Evolutionary conservation across 2,797 vertebrate genomes (phyloP), one percentile per base, ranked within the genome.

Genomic region (Myiotriccus ornatus): DNA sequence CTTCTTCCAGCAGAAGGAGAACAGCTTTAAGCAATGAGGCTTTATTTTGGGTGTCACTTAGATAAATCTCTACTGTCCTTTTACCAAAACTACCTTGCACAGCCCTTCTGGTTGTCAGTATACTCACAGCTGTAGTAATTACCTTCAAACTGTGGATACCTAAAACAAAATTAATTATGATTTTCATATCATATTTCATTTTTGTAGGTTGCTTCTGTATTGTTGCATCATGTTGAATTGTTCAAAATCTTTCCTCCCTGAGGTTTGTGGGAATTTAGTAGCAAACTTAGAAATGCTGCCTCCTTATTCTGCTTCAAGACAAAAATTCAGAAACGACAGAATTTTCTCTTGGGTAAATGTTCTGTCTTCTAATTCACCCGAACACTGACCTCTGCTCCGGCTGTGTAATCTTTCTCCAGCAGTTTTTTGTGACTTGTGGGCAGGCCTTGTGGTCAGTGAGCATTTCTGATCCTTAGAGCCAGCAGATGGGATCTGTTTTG

Each of bases 381-480:
- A 13, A 20, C 0, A 0, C 8, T 14, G 47, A 21, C 15, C 22
- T 39, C 12, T 35, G 68, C 34, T 71, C 30, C 25, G 57, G 64
- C 35, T 46, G 20, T 27, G 46, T 22, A 5, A 60, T 34, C 70
- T 59, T 82, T 70, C 37, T 70, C 68, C n/a, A 32, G 39, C 6
- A 27, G 25, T 39, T 73, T 43, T 69, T 30, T 68, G 34, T 71
- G 71, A 22, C 43, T 59, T 9, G 34, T 7, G 34, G 30, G 24
- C 35, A 70, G 60, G 34, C 6, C 6, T 37, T 12, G 19, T 35
- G 23, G 7, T 49, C 49, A 30, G 64, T 13, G 47, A 52, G 14
- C 16, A 4, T 30, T 81, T 59, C 62, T 39, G 52, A 34, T 7
- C 1, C 27, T 11, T 2, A 0, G 0, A n/a, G 53, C 39, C 49